Percentiles rank a stretch among this genome's conserved stretches.
These are phyloP conservation scores for Osmoderma eremita DNA, from an alignment of 2,888 invertebrate genomes.

Conservation along the genomic window DNA sequence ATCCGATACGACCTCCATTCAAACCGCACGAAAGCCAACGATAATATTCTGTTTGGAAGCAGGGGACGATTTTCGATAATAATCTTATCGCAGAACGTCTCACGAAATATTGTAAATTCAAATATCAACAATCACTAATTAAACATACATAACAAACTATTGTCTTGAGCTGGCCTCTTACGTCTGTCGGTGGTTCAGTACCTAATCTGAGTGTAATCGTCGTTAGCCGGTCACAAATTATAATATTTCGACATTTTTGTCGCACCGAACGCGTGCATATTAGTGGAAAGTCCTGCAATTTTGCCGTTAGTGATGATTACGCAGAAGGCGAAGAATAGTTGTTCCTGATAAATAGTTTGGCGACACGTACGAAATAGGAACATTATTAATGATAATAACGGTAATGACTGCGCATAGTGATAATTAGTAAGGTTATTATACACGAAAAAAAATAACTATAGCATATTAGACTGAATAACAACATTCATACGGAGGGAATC, in stretches of 20 bases:
- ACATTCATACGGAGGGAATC: no score
- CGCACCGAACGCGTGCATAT: no score
- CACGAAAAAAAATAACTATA: neutral
- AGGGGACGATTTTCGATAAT: slow-evolving; percentile 5
- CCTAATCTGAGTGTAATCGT: slow-evolving; percentile 4
- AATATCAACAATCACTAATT: slow-evolving; percentile 33
- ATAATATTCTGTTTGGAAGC: slow-evolving; percentile 6
- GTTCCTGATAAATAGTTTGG: neutral
- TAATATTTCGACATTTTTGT: no score
- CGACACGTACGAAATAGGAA: neutral
- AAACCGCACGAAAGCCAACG: slow-evolving; percentile 5
- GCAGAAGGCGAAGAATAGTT: neutral
- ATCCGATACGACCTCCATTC: neutral
- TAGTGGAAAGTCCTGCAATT: slow-evolving; percentile 30
- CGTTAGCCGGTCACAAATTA: neutral
- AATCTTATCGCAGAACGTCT: slow-evolving; percentile 18
- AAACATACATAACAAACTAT: slow-evolving; percentile 6
- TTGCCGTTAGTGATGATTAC: slow-evolving; percentile 22
- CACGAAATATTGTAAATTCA: slow-evolving; percentile 35
- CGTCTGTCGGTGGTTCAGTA: neutral
- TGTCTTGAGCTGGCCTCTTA: slow-evolving; percentile 5
- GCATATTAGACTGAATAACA: neutral
- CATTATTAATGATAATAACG: neutral
- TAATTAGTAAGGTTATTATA: slow-evolving; percentile 1
- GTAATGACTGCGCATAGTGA: neutral